Evolutionary conservation across 2,113 vertebrate species (phyloP).

Genomic region (Otocyon megalotis): DNA sequence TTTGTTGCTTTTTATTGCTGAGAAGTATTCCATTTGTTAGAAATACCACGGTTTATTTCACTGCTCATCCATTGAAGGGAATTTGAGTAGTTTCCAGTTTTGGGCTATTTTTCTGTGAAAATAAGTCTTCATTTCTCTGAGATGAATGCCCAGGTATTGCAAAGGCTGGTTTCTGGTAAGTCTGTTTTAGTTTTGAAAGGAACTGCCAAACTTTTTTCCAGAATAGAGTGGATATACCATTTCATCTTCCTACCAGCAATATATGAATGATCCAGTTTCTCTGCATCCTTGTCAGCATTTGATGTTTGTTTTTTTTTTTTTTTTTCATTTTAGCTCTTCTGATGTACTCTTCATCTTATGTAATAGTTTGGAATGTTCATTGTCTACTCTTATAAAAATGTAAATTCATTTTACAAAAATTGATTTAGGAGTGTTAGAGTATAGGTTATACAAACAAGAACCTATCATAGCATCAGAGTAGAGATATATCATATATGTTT

Average conservation of each 20-base stretch:
- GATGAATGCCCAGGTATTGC: neutral
- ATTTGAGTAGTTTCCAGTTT: conserved; percentile 8
- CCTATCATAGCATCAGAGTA: neutral
- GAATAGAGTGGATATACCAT: neutral
- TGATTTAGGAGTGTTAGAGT: neutral
- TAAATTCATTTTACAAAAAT: conserved; percentile 18
- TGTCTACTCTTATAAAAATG: neutral
- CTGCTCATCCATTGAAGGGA: neutral
- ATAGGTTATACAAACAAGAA: neutral
- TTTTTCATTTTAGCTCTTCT: neutral
- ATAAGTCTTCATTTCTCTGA: conserved; percentile 13
- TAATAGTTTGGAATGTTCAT: neutral
- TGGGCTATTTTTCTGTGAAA: neutral
- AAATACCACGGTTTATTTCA: neutral
- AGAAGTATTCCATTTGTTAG: conserved; percentile 4
- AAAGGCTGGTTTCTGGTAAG: neutral
- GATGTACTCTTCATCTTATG: neutral
- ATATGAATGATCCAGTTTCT: neutral
- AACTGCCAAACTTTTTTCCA: neutral
- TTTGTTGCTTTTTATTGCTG: conserved; percentile 4
- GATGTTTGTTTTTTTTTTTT: neutral
- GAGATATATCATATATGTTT: neutral
- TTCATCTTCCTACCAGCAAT: neutral
- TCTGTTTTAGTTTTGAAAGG: conserved; percentile 13
- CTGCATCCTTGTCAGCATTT: neutral